Conservation (phyloP, 2,797 vertebrate species). For the Lacerta agilis region DNA sequence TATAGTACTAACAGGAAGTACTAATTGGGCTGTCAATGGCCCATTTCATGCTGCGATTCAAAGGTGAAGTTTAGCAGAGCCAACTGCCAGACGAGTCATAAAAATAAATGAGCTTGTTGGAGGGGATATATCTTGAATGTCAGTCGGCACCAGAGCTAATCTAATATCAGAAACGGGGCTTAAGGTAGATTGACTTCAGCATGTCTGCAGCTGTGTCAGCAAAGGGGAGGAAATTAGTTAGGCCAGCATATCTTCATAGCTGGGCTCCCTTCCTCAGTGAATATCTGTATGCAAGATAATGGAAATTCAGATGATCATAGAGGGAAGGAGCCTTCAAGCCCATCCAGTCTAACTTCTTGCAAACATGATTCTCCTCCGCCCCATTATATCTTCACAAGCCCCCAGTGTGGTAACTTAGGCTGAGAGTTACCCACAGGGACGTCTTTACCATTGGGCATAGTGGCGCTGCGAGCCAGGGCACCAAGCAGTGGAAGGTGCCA, state of each 20-base stretch:
- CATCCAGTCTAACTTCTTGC: neutral
- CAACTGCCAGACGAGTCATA: constrained; percentile 15
- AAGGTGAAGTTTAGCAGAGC: neutral
- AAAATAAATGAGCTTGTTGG: constrained; percentile 37
- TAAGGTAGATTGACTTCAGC: neutral
- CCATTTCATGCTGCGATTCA: constrained; percentile 9
- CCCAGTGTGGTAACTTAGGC: no score
- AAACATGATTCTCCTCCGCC: no score
- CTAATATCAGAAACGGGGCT: constrained; percentile 30
- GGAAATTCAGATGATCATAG: neutral
- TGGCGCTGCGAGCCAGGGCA: no score
- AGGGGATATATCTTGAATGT: constrained; percentile 45
- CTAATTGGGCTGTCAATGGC: neutral
- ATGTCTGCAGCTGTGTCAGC: neutral
- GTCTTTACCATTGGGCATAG: no score
- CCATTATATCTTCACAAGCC: no score
- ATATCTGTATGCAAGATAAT: neutral
- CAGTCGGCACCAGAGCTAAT: constrained; percentile 22
- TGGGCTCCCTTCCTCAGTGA: neutral
- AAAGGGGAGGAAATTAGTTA: neutral
- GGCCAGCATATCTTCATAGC: neutral
- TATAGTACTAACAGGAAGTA: fast-evolving
- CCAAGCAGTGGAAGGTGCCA: no score
- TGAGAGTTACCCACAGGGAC: no score
- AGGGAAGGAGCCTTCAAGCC: neutral